Percentiles rank a stretch among this genome's conserved stretches.
These are phyloP conservation scores for Catharus fuscescens DNA, from an alignment of 2,113 vertebrate genomes.

Conservation along the genomic window DNA sequence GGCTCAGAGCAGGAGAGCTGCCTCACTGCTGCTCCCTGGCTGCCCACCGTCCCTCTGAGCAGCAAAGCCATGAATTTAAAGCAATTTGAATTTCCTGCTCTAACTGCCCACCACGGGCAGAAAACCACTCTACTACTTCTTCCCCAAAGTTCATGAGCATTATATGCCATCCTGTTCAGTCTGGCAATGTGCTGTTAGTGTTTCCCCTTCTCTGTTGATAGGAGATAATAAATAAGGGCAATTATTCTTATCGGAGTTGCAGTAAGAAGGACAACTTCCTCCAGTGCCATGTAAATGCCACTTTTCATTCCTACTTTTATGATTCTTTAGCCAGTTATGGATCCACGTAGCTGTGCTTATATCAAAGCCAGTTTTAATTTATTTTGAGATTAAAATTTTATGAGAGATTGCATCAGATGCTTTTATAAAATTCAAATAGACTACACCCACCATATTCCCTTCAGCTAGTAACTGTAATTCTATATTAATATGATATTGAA, in stretches of 20 bases:
- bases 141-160: neutral
- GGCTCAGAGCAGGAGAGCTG: neutral
- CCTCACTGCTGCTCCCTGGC: neutral
- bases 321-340: conserved; percentile 48
- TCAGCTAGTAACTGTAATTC: conserved; percentile 56
- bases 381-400: conserved; percentile 68
- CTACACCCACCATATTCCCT: conserved; percentile 42
- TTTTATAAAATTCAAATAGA: conserved; percentile 62
- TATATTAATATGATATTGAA: conserved; percentile 56
- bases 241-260: conserved; percentile 1
- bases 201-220: neutral
- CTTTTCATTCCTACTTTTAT: conserved; percentile 56
- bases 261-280: conserved; percentile 12
- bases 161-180: neutral
- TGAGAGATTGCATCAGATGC: conserved; percentile 59
- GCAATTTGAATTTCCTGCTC: neutral
- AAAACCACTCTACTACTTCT: neutral
- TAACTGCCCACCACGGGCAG: neutral
- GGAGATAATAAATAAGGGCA: conserved; percentile 44
- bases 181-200: neutral
- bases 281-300: conserved; percentile 33
- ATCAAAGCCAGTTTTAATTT: conserved; percentile 67
- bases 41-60: neutral
- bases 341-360: conserved; percentile 28
- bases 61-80: neutral